Conservation (phyloP, 1,140 invertebrate genomes). For the Solenopsis fugax region DNA sequence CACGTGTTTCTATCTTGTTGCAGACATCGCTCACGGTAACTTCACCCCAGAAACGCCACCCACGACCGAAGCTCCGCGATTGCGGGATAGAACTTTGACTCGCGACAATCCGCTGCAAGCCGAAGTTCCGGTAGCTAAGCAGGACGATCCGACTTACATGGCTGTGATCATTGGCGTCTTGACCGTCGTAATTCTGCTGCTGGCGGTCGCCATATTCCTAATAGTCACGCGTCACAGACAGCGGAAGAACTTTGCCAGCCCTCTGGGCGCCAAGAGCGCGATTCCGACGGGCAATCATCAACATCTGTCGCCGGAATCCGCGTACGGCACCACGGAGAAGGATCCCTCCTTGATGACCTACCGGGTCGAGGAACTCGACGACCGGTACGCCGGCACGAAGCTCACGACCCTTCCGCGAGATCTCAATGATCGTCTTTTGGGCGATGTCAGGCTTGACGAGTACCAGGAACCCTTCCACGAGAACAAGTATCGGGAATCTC, state of each 20-base stretch:
- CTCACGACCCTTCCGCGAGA: conserved; percentile 84
- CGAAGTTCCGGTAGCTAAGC: conserved; percentile 84
- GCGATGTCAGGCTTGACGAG: conserved; percentile 86
- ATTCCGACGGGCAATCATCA: conserved; percentile 84
- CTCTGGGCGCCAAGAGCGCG: conserved; percentile 85
- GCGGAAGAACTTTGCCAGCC: conserved; percentile 87
- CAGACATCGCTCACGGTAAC: conserved; percentile 87
- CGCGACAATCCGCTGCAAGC: conserved; percentile 82
- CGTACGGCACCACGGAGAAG: conserved; percentile 85
- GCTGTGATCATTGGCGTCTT: conserved; percentile 90
- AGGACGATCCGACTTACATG: conserved; percentile 88
- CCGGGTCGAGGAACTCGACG: conserved; percentile 84
- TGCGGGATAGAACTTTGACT: conserved; percentile 84
- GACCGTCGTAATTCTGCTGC: conserved; percentile 89
- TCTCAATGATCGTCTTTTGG: conserved; percentile 85
- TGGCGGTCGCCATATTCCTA: conserved; percentile 88
- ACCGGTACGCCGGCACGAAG: conserved; percentile 84
- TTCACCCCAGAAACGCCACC: conserved; percentile 85
- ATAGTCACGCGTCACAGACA: conserved; percentile 88
- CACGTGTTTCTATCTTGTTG: conserved; percentile 54
- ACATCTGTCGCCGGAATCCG: conserved; percentile 84
- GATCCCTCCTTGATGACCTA: conserved; percentile 85
- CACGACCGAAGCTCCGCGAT: conserved; percentile 83
- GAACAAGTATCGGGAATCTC: conserved; percentile 85
- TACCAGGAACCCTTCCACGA: conserved; percentile 88